A percentile compares a stretch with the other conserved stretches of the same genome.
Evolutionary conservation across 2,113 vertebrate species (phyloP).

Genomic region (Cygnus buccinator): DNA sequence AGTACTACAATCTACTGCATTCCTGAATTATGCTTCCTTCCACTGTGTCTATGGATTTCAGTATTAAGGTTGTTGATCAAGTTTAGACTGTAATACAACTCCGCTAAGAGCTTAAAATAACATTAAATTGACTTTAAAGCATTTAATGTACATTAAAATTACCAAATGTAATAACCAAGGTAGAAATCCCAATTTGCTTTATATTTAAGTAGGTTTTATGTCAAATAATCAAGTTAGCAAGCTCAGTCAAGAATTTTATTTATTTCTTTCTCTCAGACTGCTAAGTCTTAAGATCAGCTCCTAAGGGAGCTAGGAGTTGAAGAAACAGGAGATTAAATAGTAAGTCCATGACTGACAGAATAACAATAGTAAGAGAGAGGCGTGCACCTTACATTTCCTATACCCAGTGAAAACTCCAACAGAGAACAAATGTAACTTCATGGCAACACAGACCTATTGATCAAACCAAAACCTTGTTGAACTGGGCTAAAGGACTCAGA

Average conservation of each 20-base stretch:
- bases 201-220: neutral
- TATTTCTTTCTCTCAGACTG: neutral
- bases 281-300: neutral
- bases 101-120: neutral
- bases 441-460: neutral
- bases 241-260: neutral
- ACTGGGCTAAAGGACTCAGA: neutral
- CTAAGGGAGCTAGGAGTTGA: neutral
- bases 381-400: neutral
- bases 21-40: neutral
- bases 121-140: constrained; percentile 5
- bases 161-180: neutral
- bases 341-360: neutral
- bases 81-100: neutral
- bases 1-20: neutral
- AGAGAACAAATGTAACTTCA: neutral
- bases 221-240: neutral
- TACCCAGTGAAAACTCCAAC: neutral
- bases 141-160: neutral
- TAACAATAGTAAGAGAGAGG: neutral
- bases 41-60: neutral
- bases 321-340: neutral
- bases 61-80: neutral
- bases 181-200: constrained; percentile 16
- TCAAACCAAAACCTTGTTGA: neutral